Evolutionary conservation across 2,113 vertebrate genomes (phyloP).

Genomic region (Antechinus flavipes): DNA sequence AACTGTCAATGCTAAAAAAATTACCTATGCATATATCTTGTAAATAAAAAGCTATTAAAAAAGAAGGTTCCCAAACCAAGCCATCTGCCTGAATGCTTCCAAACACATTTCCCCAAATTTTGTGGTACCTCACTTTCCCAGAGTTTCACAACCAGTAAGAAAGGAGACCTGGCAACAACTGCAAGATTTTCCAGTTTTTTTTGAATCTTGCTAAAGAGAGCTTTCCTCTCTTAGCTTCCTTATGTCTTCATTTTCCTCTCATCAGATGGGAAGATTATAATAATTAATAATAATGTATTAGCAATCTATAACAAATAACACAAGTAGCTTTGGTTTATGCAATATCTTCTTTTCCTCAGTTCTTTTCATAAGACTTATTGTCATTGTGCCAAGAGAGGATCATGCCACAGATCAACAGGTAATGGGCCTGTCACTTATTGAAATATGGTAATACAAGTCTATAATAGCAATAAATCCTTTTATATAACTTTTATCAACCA

Average conservation of each 20-base stretch:
- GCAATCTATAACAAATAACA: conserved; percentile 87
- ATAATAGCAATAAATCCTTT: background rate
- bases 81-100: conserved; percentile 94
- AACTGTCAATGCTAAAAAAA: no score
- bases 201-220: conserved; percentile 89
- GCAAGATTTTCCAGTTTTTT: conserved; percentile 96
- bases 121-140: conserved; percentile 97
- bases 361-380: background rate
- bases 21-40: no score
- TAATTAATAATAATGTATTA: conserved; percentile 91
- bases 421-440: no score
- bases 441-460: background rate
- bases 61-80: conserved; percentile 95
- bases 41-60: no score
- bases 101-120: conserved; percentile 95
- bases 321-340: conserved; percentile 92
- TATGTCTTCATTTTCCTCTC: conserved; percentile 95
- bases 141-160: conserved; percentile 96
- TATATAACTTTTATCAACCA: background rate
- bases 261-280: conserved; percentile 97
- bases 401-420: background rate
- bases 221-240: conserved; percentile 92
- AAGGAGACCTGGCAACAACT: conserved; percentile 94
- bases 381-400: background rate
- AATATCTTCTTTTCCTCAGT: conserved; percentile 92